Percentiles rank a stretch among this genome's conserved stretches.
phyloP scores from a whole-genome alignment of 1,140 invertebrate genomes.

The Brachionus calyciflorus region DNA sequence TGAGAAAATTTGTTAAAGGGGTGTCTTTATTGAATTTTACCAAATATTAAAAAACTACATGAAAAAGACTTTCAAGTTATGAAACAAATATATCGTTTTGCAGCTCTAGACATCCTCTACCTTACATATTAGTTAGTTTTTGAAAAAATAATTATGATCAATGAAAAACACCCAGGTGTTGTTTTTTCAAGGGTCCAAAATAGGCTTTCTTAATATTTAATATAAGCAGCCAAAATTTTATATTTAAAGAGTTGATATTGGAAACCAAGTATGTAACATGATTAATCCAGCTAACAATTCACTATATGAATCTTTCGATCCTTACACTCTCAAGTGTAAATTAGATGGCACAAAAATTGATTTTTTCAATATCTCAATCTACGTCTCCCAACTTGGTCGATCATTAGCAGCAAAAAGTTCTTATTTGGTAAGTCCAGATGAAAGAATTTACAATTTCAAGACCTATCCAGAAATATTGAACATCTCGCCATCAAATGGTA shows the following conservation, averaged over 20 bases:
- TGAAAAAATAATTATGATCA: too few species aligned
- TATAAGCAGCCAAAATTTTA: too few species aligned
- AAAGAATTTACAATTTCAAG: slow-evolving; percentile 32
- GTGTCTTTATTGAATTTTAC: too few species aligned
- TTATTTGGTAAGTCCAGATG: neutral
- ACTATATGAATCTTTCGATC: neutral
- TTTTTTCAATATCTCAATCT: slow-evolving; percentile 1
- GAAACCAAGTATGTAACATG: slow-evolving; percentile 18
- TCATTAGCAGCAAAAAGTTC: neutral
- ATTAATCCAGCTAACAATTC: neutral
- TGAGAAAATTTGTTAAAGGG: too few species aligned
- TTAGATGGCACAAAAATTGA: slow-evolving; percentile 1
- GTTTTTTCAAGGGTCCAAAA: too few species aligned
- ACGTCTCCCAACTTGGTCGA: slow-evolving; percentile 3
- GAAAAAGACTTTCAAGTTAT: too few species aligned
- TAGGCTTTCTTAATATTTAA: too few species aligned
- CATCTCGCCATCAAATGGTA: neutral
- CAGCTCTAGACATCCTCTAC: too few species aligned
- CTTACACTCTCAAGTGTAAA: neutral
- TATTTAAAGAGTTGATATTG: slow-evolving; percentile 25
- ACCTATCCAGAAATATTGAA: neutral
- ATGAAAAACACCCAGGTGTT: too few species aligned
- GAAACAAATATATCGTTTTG: too few species aligned
- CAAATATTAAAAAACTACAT: too few species aligned
- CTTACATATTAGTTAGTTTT: too few species aligned